phyloP scores from a whole-genome alignment of 2,113 vertebrate species.

The Ictalurus punctatus region DNA sequence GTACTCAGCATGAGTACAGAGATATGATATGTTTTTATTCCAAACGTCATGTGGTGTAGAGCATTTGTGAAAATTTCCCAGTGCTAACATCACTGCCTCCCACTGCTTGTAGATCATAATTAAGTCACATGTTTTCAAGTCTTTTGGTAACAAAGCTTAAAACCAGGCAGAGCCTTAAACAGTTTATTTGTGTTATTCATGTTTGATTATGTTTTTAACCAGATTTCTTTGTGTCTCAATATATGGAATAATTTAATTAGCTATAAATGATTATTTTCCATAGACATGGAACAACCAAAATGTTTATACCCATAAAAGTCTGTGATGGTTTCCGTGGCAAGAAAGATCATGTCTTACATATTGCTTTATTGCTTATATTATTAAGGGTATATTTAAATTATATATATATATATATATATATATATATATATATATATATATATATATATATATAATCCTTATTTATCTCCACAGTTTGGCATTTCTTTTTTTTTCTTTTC shows the following conservation, averaged over 20 bases:
- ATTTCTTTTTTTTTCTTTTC: not conserved
- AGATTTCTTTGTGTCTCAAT: not conserved
- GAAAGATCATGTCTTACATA: not conserved
- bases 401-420: no score
- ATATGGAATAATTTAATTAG: not conserved
- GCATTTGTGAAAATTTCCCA: constrained; percentile 5
- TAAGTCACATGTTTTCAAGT: not conserved
- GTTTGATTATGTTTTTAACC: not conserved
- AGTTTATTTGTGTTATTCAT: not conserved
- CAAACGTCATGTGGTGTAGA: not conserved
- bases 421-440: no score
- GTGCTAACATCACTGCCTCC: constrained; percentile 1
- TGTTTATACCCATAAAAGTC: not conserved
- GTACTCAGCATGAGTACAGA: not conserved
- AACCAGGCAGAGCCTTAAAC: not conserved
- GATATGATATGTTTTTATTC: not conserved
- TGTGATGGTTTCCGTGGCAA: not conserved
- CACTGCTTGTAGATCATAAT: not conserved
- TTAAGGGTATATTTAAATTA: no score
- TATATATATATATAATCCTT: not conserved
- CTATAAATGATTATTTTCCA: not conserved
- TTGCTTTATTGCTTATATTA: not conserved
- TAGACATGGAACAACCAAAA: not conserved
- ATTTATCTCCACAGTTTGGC: no score
- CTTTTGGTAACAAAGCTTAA: not conserved